A percentile compares a stretch with the other conserved stretches of the same genome.
These are phyloP conservation scores for Zoroaster sp. DNA, from an alignment of 53 echinoderm and acorn worm genomes.

Conservation along the genomic window DNA sequence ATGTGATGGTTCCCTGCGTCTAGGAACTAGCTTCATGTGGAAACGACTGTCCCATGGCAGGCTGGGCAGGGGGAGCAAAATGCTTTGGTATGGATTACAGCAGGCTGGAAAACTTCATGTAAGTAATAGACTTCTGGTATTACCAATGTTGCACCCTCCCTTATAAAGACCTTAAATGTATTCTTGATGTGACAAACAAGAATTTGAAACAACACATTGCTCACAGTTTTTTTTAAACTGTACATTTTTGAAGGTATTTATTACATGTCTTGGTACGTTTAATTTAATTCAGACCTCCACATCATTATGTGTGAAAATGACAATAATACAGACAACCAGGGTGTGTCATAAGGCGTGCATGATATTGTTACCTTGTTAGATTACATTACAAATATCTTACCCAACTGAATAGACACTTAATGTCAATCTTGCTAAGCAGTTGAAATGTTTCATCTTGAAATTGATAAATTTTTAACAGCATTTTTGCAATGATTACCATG, in stretches of 20 bases:
- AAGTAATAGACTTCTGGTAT: no score
- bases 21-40: no score
- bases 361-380: background rate
- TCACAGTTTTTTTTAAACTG: constrained; percentile 5
- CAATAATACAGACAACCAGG: constrained; percentile 7
- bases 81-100: no score
- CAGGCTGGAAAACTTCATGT: no score
- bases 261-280: constrained; percentile 42
- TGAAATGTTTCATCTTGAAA: background rate
- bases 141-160: no score
- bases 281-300: constrained; percentile 8
- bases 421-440: background rate
- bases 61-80: no score
- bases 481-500: background rate
- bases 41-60: no score
- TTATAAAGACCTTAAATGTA: no score
- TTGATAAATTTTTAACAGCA: background rate
- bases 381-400: background rate
- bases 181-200: no score
- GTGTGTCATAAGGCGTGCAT: constrained; percentile 31
- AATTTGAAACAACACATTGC: background rate
- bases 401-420: background rate
- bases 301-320: constrained; percentile 7
- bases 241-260: constrained; percentile 48
- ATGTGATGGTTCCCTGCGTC: no score